Evolutionary conservation across 2,797 vertebrate genomes (phyloP).

Genomic region (Manis crassicaudata): DNA sequence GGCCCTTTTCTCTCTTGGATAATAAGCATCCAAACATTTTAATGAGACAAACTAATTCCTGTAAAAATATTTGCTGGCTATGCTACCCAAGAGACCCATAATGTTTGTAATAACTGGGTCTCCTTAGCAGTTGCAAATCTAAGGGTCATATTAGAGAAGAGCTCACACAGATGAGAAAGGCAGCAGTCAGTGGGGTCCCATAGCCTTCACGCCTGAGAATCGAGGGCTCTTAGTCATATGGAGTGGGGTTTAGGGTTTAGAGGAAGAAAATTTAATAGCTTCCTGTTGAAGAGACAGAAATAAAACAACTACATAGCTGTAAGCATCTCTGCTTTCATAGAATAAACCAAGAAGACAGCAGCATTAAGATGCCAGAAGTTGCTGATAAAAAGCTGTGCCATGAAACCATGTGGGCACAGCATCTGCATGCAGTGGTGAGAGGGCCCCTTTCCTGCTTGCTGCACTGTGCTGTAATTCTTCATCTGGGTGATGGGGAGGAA

Average conservation of each 20-base stretch:
- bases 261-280: neutral
- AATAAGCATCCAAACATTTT: constrained; percentile 59
- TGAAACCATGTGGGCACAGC: neutral
- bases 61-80: constrained; percentile 45
- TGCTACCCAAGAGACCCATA: neutral
- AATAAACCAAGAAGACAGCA: neutral
- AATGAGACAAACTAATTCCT: constrained; percentile 56
- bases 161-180: neutral
- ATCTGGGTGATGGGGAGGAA: neutral
- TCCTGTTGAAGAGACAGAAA: neutral
- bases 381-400: neutral
- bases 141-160: neutral
- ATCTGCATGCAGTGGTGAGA: neutral
- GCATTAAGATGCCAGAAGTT: neutral
- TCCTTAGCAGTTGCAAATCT: neutral
- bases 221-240: neutral
- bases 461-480: neutral
- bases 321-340: neutral
- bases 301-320: neutral
- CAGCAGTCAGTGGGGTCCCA: neutral
- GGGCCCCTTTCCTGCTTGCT: neutral
- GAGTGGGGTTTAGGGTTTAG: neutral
- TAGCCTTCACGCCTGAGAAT: neutral
- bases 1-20: neutral
- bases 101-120: neutral